Evolutionary conservation across 2,113 vertebrate genomes (phyloP).

Genomic region (Panthera uncia): DNA sequence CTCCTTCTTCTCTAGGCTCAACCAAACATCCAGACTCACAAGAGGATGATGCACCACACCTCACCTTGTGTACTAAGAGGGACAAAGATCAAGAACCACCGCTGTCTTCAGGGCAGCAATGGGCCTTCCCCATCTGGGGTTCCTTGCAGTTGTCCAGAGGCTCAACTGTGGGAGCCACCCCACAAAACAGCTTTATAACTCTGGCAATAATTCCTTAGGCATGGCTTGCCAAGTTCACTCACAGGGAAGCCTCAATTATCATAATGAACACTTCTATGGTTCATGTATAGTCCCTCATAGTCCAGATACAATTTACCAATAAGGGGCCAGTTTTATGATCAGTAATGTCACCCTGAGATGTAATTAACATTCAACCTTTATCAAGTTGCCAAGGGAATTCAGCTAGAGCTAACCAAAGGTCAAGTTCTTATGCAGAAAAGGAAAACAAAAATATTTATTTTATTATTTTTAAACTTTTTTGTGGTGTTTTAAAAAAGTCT

Average conservation of each 20-base stretch:
- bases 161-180: background rate
- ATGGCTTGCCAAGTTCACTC: background rate
- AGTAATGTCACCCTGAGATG: background rate
- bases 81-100: background rate
- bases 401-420: background rate
- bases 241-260: background rate
- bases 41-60: too few species aligned
- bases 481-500: background rate
- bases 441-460: background rate
- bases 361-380: background rate
- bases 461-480: background rate
- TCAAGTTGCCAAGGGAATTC: background rate
- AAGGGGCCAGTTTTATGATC: background rate
- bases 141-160: background rate
- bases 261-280: background rate
- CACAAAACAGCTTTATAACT: background rate
- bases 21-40: background rate
- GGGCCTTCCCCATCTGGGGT: background rate
- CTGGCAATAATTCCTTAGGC: background rate
- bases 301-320: background rate
- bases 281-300: background rate
- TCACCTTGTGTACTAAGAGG: background rate
- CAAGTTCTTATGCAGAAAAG: background rate
- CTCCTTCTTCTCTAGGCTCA: background rate
- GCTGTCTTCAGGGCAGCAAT: background rate